Conservation (phyloP, 2,113 vertebrate species). For the Hemiscyllium ocellatum region DNA sequence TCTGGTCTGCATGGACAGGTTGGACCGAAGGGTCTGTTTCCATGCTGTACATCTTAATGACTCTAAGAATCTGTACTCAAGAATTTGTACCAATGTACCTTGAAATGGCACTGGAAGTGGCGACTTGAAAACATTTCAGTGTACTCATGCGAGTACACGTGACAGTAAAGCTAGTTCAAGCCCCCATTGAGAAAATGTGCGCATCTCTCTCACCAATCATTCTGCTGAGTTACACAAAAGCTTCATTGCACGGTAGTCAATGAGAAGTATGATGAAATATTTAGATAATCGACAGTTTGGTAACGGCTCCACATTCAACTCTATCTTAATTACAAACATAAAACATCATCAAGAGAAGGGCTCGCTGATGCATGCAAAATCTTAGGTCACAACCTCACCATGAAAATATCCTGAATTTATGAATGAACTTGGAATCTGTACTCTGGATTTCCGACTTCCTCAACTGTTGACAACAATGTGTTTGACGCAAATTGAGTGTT, state of each 20-base stretch:
- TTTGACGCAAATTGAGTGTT: background rate
- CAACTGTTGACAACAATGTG: no score
- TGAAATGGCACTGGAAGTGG: no score
- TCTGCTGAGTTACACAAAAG: background rate
- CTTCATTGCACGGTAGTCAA: background rate
- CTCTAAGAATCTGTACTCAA: no score
- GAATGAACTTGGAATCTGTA: background rate
- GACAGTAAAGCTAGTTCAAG: background rate
- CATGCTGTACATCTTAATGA: no score
- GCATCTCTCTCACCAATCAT: background rate
- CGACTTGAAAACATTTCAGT: no score
- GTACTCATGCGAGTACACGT: no score
- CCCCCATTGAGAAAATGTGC: background rate
- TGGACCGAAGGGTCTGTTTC: no score
- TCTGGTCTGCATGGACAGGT: no score
- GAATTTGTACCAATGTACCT: no score
- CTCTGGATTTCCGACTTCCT: background rate
- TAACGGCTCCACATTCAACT: background rate
- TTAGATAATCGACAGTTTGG: background rate
- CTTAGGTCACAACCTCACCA: background rate
- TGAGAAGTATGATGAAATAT: background rate
- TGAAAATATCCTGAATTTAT: background rate
- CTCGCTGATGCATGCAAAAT: background rate
- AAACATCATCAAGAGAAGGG: background rate
- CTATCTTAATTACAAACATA: background rate